Evolutionary conservation across 1,140 invertebrate genomes (phyloP).

Genomic region (Pseudachorutes palmiensis): DNA sequence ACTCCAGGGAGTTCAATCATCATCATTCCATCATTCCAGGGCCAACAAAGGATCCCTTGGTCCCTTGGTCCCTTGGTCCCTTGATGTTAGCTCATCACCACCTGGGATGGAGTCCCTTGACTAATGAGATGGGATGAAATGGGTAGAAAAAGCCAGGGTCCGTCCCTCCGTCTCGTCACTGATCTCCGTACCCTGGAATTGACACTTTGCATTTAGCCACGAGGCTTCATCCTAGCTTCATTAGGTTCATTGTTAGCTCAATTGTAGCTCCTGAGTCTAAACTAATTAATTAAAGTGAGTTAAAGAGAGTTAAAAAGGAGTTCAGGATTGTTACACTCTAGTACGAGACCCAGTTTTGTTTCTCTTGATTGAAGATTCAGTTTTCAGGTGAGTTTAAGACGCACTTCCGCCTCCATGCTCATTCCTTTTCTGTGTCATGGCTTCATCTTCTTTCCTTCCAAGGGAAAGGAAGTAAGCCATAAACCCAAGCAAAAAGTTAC

Average conservation of each 20-base stretch:
- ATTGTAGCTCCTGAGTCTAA: too few species aligned
- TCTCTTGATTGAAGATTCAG: background rate
- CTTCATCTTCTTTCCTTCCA: background rate
- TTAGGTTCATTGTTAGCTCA: too few species aligned
- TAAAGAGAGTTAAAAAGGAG: too few species aligned
- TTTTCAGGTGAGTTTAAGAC: background rate
- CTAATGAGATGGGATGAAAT: too few species aligned
- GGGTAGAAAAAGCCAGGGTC: conserved; percentile 25
- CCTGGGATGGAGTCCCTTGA: too few species aligned
- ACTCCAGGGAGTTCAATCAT: conserved; percentile 10
- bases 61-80: background rate
- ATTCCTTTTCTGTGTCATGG: background rate
- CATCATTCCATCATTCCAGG: background rate
- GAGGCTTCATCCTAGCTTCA: too few species aligned
- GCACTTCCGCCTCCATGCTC: background rate
- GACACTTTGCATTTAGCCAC: too few species aligned
- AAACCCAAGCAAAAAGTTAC: background rate
- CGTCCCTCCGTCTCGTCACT: conserved; percentile 16
- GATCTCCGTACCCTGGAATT: too few species aligned
- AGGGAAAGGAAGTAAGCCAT: background rate
- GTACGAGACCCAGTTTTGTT: background rate
- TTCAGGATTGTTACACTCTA: too few species aligned
- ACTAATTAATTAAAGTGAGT: too few species aligned
- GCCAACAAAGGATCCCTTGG: background rate
- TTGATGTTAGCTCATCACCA: background rate